phyloP scores from a whole-genome alignment of 2,797 vertebrate genomes.

The Smutsia temminckii region DNA sequence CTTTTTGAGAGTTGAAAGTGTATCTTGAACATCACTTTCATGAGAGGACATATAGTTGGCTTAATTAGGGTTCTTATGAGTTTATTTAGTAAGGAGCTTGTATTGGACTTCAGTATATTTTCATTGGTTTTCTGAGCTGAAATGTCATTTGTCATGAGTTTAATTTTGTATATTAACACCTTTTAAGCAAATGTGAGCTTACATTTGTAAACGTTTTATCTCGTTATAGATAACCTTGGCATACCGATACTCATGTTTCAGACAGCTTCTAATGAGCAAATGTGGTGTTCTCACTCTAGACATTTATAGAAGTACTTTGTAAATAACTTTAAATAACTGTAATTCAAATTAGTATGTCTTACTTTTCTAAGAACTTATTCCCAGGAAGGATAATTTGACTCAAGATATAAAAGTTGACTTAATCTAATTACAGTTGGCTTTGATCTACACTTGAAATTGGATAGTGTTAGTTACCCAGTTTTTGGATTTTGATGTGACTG shows the following conservation, averaged over 20 bases:
- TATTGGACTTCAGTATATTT: constrained; percentile 17
- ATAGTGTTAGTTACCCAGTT: background rate
- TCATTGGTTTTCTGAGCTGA: constrained; percentile 39
- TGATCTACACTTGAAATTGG: constrained; percentile 1
- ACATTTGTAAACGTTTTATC: constrained; percentile 17
- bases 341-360: constrained; percentile 14
- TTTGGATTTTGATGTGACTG: constrained; percentile 49
- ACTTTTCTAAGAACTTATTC: constrained; percentile 63
- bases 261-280: background rate
- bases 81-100: constrained; percentile 54
- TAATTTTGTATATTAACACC: constrained; percentile 37
- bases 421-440: constrained; percentile 64
- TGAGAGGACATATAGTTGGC: background rate
- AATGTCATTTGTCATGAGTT: background rate
- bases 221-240: background rate
- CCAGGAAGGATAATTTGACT: constrained; percentile 57
- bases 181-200: constrained; percentile 12
- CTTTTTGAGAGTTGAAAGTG: background rate
- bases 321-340: background rate
- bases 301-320: constrained; percentile 24
- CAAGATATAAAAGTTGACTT: constrained; percentile 65
- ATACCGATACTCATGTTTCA: constrained; percentile 8
- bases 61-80: background rate
- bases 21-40: constrained; percentile 22
- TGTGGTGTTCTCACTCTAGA: background rate